Evolutionary conservation across 2,888 invertebrate species (phyloP).

Genomic region (Calliopum simillimum): DNA sequence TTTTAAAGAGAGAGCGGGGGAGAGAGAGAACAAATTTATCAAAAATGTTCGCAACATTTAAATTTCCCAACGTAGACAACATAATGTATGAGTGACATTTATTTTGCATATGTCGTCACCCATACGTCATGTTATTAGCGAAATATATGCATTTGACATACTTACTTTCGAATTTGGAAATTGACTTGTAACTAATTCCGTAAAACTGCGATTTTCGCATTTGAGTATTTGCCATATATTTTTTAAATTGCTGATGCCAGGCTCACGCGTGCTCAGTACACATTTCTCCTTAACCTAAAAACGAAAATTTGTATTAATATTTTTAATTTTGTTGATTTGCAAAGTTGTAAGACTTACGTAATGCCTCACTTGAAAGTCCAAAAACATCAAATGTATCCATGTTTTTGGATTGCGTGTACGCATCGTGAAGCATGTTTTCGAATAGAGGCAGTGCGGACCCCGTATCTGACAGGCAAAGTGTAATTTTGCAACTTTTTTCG

Average conservation of each 20-base stretch:
- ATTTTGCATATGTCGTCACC: background rate
- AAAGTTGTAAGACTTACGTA: slow-evolving; percentile 59
- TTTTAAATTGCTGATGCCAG: slow-evolving; percentile 85
- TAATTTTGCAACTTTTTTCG: slow-evolving; percentile 87
- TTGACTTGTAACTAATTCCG: slow-evolving; percentile 92
- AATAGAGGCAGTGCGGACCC: slow-evolving; percentile 88
- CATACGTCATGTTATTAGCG: background rate
- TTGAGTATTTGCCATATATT: slow-evolving; percentile 96
- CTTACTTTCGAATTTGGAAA: slow-evolving; percentile 88
- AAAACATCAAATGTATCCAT: slow-evolving; percentile 97
- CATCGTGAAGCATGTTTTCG: slow-evolving; percentile 82
- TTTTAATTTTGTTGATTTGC: background rate
- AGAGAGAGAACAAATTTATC: background rate
- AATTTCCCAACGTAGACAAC: background rate
- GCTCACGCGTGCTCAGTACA: slow-evolving; percentile 83
- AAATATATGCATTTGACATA: background rate
- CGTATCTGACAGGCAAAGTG: slow-evolving; percentile 90
- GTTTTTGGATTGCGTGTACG: slow-evolving; percentile 84
- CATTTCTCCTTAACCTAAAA: slow-evolving; percentile 78
- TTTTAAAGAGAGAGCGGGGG: slow-evolving; percentile 55
- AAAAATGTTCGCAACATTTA: background rate
- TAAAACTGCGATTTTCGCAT: slow-evolving; percentile 88
- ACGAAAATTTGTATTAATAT: background rate
- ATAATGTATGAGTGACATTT: background rate
- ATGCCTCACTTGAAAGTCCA: slow-evolving; percentile 81